A percentile compares a stretch with the other conserved stretches of the same genome.
Conservation (phyloP, 2,888 invertebrate species). For the Gymnosoma rotundatum region DNA sequence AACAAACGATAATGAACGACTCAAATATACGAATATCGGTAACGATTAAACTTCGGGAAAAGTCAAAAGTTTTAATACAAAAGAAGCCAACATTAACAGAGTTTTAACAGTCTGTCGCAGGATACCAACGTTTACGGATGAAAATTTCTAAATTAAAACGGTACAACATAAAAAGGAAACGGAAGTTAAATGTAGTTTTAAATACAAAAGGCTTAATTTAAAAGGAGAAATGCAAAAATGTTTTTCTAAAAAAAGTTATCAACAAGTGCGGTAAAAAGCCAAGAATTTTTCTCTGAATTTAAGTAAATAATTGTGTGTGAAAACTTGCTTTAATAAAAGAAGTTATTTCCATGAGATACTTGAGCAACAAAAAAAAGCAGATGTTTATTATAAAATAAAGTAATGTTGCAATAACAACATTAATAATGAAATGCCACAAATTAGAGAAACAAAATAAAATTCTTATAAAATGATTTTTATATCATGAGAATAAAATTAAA, state of each 20-base stretch:
- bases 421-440: too few species aligned
- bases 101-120: slow-evolving; percentile 52
- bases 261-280: slow-evolving; percentile 35
- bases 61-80: slow-evolving; percentile 28
- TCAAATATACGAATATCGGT: slow-evolving; percentile 19
- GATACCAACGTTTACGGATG: slow-evolving; percentile 35
- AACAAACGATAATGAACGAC: slow-evolving; percentile 8
- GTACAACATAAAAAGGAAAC: slow-evolving; percentile 22
- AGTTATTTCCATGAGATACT: too few species aligned
- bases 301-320: not conserved
- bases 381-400: not conserved
- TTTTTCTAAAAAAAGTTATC: not conserved
- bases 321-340: too few species aligned
- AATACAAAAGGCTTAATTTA: not conserved
- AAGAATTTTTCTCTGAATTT: not conserved
- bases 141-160: not conserved
- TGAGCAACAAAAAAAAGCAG: not conserved
- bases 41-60: slow-evolving; percentile 1
- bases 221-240: not conserved
- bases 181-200: slow-evolving; percentile 8
- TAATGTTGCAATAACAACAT: too few species aligned
- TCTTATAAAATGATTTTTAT: too few species aligned
- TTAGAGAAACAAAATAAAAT: too few species aligned
- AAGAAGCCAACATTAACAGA: slow-evolving; percentile 26
- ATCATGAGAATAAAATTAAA: not conserved